phyloP scores from a whole-genome alignment of 2,888 invertebrate species.

The Drosophila diplacantha region DNA sequence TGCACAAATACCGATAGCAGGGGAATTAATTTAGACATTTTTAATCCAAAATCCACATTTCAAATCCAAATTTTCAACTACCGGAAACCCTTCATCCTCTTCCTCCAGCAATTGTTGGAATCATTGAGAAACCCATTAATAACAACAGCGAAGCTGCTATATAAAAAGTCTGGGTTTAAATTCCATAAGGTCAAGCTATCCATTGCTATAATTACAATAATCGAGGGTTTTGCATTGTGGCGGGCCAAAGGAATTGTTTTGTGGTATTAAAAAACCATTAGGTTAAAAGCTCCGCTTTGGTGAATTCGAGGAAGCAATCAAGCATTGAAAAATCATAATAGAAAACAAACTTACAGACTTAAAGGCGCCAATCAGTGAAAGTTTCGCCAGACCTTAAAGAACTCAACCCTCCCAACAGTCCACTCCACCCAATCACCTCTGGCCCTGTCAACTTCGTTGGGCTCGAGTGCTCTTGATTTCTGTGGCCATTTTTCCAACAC shows the following conservation, averaged over 20 bases:
- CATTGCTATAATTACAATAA: constrained; percentile 44
- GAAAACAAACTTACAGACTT: constrained; percentile 17
- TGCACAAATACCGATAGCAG: constrained; percentile 9
- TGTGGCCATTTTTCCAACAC: constrained; percentile 22
- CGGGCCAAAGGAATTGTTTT: constrained; percentile 20
- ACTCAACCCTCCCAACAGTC: not conserved
- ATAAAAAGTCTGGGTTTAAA: constrained; percentile 1
- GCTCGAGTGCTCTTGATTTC: constrained; percentile 14
- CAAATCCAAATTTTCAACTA: not conserved
- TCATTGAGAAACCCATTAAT: constrained; percentile 3
- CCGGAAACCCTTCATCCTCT: not conserved
- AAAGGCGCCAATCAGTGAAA: constrained; percentile 26
- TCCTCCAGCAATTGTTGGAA: not conserved
- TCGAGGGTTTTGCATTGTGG: constrained; percentile 4
- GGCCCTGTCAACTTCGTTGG: constrained; percentile 3
- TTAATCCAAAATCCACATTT: not conserved
- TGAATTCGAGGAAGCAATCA: constrained; percentile 29
- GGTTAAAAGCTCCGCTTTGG: constrained; percentile 53
- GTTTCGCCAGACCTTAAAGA: constrained; percentile 37
- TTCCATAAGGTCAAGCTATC: constrained; percentile 7
- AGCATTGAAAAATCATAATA: constrained; percentile 18
- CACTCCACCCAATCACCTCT: not conserved
- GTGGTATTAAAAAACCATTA: constrained; percentile 48
- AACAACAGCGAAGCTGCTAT: not conserved
- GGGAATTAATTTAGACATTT: constrained; percentile 4